These are phyloP conservation scores for Phainopepla nitens DNA, from an alignment of 2,113 vertebrate genomes.

Conservation along the genomic window DNA sequence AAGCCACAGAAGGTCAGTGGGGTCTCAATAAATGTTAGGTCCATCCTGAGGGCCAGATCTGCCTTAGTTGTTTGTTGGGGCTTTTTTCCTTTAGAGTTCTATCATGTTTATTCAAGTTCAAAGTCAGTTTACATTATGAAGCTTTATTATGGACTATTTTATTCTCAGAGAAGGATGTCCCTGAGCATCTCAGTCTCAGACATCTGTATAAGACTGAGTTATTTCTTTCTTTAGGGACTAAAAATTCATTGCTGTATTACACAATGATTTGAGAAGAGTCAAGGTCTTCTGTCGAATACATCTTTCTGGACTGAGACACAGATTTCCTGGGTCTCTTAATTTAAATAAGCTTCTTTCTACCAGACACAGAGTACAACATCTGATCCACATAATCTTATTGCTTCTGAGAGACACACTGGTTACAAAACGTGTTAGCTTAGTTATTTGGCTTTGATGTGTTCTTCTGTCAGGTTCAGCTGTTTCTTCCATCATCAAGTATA, in stretches of 20 bases:
- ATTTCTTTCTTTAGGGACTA: constrained; percentile 76
- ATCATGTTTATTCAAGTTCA: not conserved
- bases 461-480: not conserved
- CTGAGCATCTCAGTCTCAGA: not conserved
- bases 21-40: not conserved
- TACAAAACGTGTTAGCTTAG: not conserved
- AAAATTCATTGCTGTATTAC: constrained; percentile 76
- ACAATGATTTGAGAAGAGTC: constrained; percentile 65
- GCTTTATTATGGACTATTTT: not conserved
- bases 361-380: not conserved
- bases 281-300: constrained; percentile 8
- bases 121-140: not conserved
- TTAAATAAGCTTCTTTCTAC: not conserved
- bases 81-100: not conserved
- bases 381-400: constrained; percentile 36
- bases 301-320: not conserved
- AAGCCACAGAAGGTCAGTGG: not conserved
- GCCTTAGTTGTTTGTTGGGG: accelerated
- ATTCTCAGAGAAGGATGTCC: not conserved
- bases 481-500: not conserved
- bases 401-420: not conserved
- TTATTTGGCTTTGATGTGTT: not conserved
- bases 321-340: not conserved
- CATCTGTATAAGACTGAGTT: not conserved
- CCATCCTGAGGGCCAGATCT: not conserved